Base-by-base conservation (phyloP, 2,888 invertebrate genomes). In the Pseudoips prasinana region DNA sequence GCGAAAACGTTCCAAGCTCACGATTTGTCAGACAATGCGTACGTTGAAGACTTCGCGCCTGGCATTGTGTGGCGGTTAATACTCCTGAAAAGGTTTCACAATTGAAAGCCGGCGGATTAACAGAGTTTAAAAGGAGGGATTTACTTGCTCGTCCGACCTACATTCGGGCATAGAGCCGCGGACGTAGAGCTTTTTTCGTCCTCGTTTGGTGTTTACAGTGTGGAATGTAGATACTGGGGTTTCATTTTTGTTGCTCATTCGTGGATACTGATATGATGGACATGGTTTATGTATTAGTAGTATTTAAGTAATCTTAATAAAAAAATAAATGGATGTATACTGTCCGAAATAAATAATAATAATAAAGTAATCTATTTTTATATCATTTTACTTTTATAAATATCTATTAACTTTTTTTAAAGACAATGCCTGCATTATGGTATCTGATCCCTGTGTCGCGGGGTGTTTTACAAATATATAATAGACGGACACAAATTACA, bases 21-120 rank as follows among this genome's bases (percentile, higher is more conserved):
- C 41, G 31, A 45, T 40, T 32, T 49, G 40, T 34, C 46, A 42
- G 39, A 51, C 42, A 53, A 53, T 48, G 35, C 40, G 58, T 43
- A 52, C 33, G n/a, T n/a, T n/a, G n/a, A 52, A 50, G 45, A 48
- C 45, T 46, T 46, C 42, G 46, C 57, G 29, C 33, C 41, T 36
- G 29, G 41, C 40, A 56, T 58, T 62, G 51, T 59, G 43, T 31
- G 33, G 41, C 39, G 37, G 36, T 50, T 58, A 59, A 61, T 51
- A 50, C 55, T 40, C 46, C 55, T 53, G 48, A 58, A 57, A 57
- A 55, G 55, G 55, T 58, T 59, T 49, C 45, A 47, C 54, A 55
- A 61, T 55, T 59, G 55, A 57, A 63, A 64, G 59, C 56, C 64
- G 39, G 34, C 55, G 62, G 60, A 63, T 64, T 64, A 64, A 46